phyloP scores from a whole-genome alignment of 2,113 vertebrate species.

The Oncorhynchus kisutch region DNA sequence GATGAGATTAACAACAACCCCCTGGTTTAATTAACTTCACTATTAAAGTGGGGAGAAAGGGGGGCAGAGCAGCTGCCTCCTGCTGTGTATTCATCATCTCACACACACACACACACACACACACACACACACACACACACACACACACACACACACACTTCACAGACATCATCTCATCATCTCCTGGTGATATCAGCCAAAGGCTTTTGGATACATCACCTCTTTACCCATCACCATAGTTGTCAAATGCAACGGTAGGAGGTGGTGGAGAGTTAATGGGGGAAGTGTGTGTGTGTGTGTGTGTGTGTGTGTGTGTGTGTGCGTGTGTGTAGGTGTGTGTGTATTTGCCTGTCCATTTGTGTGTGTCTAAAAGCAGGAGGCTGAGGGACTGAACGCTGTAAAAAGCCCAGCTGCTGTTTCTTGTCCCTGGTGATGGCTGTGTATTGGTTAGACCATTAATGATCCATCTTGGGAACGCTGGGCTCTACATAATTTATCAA shows the following conservation, averaged over 20 bases:
- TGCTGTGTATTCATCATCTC: too few species aligned
- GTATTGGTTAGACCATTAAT: conserved; percentile 65
- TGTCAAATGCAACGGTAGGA: background rate
- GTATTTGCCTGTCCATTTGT: background rate
- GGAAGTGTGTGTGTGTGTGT: background rate
- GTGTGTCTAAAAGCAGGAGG: conserved; percentile 5
- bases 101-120: too few species aligned
- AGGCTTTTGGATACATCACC: too few species aligned
- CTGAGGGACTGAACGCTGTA: conserved; percentile 9
- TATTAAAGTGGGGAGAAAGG: background rate
- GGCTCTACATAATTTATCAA: conserved; percentile 67
- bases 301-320: background rate
- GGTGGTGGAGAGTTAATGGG: background rate
- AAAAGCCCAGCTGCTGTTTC: conserved; percentile 20
- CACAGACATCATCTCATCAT: too few species aligned
- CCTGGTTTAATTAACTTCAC: conserved; percentile 51
- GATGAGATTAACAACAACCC: conserved; percentile 54
- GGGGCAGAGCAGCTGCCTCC: background rate
- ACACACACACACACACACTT: too few species aligned
- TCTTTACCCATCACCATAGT: too few species aligned
- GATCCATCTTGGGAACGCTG: conserved; percentile 53
- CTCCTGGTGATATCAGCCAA: too few species aligned
- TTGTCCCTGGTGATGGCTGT: conserved; percentile 7
- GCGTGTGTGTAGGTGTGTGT: background rate
- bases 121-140: too few species aligned